Percentiles rank a stretch among this genome's conserved stretches.
Conservation (phyloP, 1,140 invertebrate species). For the Zaprionus nigranus region DNA sequence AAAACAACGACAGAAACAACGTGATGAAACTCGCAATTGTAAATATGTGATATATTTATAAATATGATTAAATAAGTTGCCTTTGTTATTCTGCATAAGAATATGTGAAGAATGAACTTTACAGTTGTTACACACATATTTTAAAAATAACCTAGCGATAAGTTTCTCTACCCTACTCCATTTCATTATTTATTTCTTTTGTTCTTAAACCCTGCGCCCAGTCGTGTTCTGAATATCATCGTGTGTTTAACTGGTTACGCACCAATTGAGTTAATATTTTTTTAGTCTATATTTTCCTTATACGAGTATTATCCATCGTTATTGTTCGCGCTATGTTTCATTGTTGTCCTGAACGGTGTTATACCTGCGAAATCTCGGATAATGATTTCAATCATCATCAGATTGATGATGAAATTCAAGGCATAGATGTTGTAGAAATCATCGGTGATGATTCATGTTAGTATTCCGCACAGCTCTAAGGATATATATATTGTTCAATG, state of each 20-base stretch:
- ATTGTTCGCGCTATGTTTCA: neutral
- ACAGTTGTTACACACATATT: neutral
- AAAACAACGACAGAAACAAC: too few relatives aligned
- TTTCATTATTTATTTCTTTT: neutral
- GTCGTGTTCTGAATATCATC: neutral
- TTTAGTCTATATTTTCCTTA: neutral
- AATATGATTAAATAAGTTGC: too few relatives aligned
- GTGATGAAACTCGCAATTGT: too few relatives aligned
- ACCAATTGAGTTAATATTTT: neutral
- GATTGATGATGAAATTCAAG: neutral
- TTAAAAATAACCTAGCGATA: neutral
- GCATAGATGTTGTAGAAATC: neutral
- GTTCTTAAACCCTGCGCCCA: neutral
- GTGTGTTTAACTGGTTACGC: neutral
- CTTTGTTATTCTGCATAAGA: neutral
- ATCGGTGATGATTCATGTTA: neutral
- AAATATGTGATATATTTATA: too few relatives aligned
- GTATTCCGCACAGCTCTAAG: neutral
- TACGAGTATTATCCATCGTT: neutral
- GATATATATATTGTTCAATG: too few relatives aligned
- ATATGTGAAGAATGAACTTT: neutral
- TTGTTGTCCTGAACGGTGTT: slow-evolving; percentile 12
- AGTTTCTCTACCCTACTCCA: neutral
- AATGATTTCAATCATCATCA: slow-evolving; percentile 6
- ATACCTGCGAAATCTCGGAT: neutral